A percentile compares a stretch with the other conserved stretches of the same genome.
Conservation (phyloP, 2,888 invertebrate species). For the Disparrhopalites patrizii region DNA sequence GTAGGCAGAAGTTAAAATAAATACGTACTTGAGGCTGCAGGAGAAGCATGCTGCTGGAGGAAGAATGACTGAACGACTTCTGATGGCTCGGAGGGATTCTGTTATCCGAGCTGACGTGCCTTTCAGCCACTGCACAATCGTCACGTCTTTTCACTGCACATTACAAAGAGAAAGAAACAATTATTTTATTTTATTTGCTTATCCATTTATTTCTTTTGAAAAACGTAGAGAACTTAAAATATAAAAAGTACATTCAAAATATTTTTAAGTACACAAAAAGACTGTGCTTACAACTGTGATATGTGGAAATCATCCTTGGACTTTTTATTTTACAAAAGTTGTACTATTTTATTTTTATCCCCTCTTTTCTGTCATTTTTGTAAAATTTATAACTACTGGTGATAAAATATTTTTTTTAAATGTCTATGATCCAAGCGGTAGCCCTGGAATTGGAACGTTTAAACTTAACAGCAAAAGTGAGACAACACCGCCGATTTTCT, state of each 20-base stretch:
- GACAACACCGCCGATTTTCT: no score
- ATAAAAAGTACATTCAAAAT: background rate
- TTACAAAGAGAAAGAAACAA: conserved; percentile 14
- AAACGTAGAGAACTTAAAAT: no score
- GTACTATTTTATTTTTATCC: no score
- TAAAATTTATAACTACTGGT: no score
- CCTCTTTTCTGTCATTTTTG: no score
- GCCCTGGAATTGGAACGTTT: no score
- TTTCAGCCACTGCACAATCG: conserved; percentile 41
- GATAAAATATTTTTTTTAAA: no score
- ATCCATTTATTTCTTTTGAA: no score
- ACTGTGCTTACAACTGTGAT: conserved; percentile 4
- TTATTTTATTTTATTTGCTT: background rate
- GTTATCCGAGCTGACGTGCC: conserved; percentile 36
- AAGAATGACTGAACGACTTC: conserved; percentile 49
- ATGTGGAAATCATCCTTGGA: background rate
- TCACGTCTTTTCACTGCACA: conserved; percentile 43
- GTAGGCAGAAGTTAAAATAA: background rate
- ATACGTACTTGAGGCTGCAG: conserved; percentile 81
- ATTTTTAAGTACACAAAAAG: background rate
- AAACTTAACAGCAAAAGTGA: no score
- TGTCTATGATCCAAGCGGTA: no score
- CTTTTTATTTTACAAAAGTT: no score
- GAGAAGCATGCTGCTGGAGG: conserved; percentile 90
- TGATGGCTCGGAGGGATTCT: conserved; percentile 40